Percentiles rank a stretch among this genome's conserved stretches.
Evolutionary conservation across 2,888 invertebrate species (phyloP).

Genomic region (Arge pagana): DNA sequence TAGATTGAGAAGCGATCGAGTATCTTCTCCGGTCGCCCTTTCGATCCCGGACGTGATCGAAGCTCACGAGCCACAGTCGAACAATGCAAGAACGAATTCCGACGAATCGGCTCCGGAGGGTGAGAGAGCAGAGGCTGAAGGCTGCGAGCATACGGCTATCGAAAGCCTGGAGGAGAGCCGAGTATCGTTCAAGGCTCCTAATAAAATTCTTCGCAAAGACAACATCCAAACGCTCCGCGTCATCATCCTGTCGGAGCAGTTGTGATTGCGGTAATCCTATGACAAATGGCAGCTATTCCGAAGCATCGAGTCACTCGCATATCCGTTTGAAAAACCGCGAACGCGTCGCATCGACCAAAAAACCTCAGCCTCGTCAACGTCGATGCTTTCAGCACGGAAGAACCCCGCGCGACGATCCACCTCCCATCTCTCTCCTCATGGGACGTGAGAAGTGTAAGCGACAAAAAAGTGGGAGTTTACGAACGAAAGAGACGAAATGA

Average conservation of each 20-base stretch:
- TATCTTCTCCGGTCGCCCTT: slow-evolving; percentile 6
- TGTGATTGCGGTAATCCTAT: slow-evolving; percentile 49
- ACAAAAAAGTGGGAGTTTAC: slow-evolving; percentile 10
- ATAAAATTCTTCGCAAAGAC: slow-evolving; percentile 48
- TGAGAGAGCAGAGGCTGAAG: slow-evolving; percentile 53
- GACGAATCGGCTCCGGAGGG: slow-evolving; percentile 40
- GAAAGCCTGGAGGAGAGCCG: slow-evolving; percentile 44
- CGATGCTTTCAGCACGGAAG: too few relatives aligned
- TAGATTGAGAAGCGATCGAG: slow-evolving; percentile 29
- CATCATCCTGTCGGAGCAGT: slow-evolving; percentile 55
- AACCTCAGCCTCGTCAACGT: too few relatives aligned
- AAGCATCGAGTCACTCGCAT: too few relatives aligned
- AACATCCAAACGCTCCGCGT: slow-evolving; percentile 54
- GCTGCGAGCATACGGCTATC: slow-evolving; percentile 49
- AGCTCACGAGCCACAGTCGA: slow-evolving; percentile 35
- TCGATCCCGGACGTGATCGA: slow-evolving; percentile 48
- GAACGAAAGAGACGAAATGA: slow-evolving; percentile 19
- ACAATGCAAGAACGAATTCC: slow-evolving; percentile 7
- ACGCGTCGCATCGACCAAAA: too few relatives aligned
- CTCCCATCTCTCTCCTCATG: too few relatives aligned
- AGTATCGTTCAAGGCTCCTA: slow-evolving; percentile 38
- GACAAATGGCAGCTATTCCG: too few relatives aligned
- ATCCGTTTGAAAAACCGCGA: too few relatives aligned
- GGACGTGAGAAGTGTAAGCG: too few relatives aligned
- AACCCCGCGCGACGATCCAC: too few relatives aligned